These are phyloP conservation scores for Cololabis saira DNA, from an alignment of 2,113 vertebrate species.

Conservation along the genomic window DNA sequence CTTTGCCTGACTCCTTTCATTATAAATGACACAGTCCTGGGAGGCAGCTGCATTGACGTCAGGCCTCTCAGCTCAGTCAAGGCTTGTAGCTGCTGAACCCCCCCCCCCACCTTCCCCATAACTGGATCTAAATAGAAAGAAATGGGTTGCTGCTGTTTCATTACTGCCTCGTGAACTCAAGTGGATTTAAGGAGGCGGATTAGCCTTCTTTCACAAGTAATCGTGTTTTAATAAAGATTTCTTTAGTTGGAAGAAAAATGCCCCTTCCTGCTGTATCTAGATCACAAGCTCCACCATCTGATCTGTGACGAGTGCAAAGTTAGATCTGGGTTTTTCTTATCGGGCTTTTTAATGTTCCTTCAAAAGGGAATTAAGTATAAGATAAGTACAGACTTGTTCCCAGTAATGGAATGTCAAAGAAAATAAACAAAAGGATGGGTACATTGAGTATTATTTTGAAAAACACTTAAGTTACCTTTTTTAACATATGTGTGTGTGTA, in stretches of 20 bases:
- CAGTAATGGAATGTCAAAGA: too few species aligned
- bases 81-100: constrained; percentile 61
- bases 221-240: constrained; percentile 54
- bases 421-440: too few species aligned
- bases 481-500: too few species aligned
- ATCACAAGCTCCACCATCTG: background rate
- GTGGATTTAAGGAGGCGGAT: constrained; percentile 41
- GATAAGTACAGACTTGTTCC: too few species aligned
- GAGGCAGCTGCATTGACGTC: constrained; percentile 80
- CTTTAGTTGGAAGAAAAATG: background rate
- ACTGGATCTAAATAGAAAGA: constrained; percentile 59
- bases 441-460: too few species aligned
- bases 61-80: constrained; percentile 57
- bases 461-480: too few species aligned
- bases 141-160: constrained; percentile 52
- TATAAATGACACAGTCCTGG: constrained; percentile 75
- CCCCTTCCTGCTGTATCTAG: constrained; percentile 3
- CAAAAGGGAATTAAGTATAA: too few species aligned
- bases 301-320: constrained; percentile 3
- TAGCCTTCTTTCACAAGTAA: constrained; percentile 47
- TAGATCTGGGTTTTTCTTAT: background rate
- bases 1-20: constrained; percentile 71
- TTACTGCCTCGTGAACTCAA: constrained; percentile 46
- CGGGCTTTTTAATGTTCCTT: too few species aligned
- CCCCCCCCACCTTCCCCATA: constrained; percentile 44